Evolutionary conservation across 2,113 vertebrate genomes (phyloP).

Genomic region (Chaenocephalus aceratus): DNA sequence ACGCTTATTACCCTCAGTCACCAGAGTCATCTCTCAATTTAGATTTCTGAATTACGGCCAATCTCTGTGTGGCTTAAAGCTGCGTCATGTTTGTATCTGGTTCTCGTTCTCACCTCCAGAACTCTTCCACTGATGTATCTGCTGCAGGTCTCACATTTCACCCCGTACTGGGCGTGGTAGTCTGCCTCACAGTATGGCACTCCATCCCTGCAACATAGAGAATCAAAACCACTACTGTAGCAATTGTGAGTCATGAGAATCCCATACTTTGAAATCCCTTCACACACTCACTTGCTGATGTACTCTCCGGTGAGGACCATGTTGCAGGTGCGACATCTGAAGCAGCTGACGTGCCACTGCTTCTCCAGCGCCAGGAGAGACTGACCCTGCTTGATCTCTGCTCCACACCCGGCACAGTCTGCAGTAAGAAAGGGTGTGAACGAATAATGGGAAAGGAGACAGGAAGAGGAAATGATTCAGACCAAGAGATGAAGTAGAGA

Average conservation of each 20-base stretch:
- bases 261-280: not conserved
- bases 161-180: conserved; percentile 97
- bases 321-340: conserved; percentile 96
- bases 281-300: conserved; percentile 96
- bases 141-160: conserved; percentile 96
- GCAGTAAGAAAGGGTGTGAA: not conserved
- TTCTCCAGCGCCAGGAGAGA: conserved; percentile 97
- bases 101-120: conserved; percentile 91
- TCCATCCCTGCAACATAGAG: conserved; percentile 88
- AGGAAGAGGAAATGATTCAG: not conserved
- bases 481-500: not conserved
- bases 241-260: not conserved
- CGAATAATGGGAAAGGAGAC: not conserved
- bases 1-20: conserved; percentile 38
- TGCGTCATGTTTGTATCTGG: not conserved
- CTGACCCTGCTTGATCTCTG: conserved; percentile 98
- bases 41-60: conserved; percentile 18
- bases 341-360: conserved; percentile 99
- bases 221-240: conserved; percentile 25
- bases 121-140: conserved; percentile 98
- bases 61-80: not conserved
- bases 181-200: conserved; percentile 96
- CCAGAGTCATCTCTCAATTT: conserved; percentile 23
- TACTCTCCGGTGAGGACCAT: conserved; percentile 97
- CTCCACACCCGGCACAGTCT: conserved; percentile 97